A percentile compares a stretch with the other conserved stretches of the same genome.
Evolutionary conservation across 2,113 vertebrate genomes (phyloP).

Genomic region (Tragelaphus scriptus): DNA sequence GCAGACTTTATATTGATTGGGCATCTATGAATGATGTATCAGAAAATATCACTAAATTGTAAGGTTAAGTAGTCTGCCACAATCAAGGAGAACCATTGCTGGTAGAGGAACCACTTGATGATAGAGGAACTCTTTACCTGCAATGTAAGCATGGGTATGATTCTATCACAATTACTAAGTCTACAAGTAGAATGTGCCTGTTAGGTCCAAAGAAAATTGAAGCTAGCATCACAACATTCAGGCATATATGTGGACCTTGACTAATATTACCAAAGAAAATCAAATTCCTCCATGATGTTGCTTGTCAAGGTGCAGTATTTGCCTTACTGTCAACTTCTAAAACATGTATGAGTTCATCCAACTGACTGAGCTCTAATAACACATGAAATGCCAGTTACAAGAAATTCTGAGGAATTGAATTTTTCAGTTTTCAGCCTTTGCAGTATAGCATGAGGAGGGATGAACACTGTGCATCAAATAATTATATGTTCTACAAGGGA

Average conservation of each 20-base stretch:
- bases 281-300: neutral
- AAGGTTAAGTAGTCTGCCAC: neutral
- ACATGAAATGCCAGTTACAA: neutral
- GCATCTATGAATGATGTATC: neutral
- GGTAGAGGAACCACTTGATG: neutral
- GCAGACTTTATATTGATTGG: neutral
- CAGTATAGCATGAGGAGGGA: neutral
- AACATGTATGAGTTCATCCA: neutral
- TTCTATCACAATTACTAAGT: accelerated
- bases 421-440: neutral
- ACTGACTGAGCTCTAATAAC: neutral
- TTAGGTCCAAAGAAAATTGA: neutral
- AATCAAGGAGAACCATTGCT: neutral
- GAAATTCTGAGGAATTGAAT: neutral
- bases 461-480: neutral
- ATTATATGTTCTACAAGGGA: neutral
- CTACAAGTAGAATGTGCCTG: neutral
- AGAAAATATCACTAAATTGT: neutral
- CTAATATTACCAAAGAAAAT: neutral
- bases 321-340: neutral
- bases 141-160: neutral
- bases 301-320: neutral
- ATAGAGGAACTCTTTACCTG: neutral
- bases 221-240: neutral
- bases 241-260: neutral